Conservation (phyloP, 2,113 vertebrate genomes). For the human region GRCh38 chr3:154790501-154791000, state of each 20-base stretch:
- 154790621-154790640: background rate
- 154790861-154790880: conserved; percentile 30
- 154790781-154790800: background rate
- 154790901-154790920: background rate
- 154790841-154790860: background rate
- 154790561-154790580: background rate
- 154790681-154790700: background rate
- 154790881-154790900: background rate
- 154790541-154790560: too few relatives aligned
- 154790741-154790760: background rate
- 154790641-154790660: background rate
- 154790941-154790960: background rate
- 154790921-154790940: background rate
- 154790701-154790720: background rate
- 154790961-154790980: background rate
- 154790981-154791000: conserved; percentile 16
- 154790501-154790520: too few relatives aligned
- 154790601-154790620: background rate
- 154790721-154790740: conserved; percentile 13
- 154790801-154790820: conserved; percentile 12
- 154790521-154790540: too few relatives aligned
- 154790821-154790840: background rate
- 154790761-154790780: background rate
- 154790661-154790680: background rate
- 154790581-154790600: background rate